phyloP scores from a whole-genome alignment of 1,140 invertebrate genomes.

The Apolygus lucorum region DNA sequence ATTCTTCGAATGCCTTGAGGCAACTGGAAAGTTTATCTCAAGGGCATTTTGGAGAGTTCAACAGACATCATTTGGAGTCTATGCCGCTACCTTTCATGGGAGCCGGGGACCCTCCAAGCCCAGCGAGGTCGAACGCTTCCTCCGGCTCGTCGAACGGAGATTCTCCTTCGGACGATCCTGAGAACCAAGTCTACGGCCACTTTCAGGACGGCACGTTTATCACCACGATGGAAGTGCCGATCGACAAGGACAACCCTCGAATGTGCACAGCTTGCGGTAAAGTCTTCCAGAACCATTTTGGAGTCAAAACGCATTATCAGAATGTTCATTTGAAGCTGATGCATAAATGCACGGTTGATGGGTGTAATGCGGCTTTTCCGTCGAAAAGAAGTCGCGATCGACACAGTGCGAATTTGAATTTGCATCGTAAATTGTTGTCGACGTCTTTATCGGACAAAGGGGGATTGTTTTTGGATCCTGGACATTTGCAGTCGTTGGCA shows the following conservation, averaged over 20 bases:
- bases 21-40: constrained; percentile 72
- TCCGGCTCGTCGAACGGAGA: constrained; percentile 50
- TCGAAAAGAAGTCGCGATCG: constrained; percentile 86
- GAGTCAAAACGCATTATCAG: constrained; percentile 92
- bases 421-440: constrained; percentile 79
- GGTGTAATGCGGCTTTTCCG: constrained; percentile 93
- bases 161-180: constrained; percentile 47
- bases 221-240: constrained; percentile 67
- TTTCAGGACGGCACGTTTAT: constrained; percentile 64
- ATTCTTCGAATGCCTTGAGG: constrained; percentile 53
- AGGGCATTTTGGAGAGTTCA: constrained; percentile 56
- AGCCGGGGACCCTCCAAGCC: constrained; percentile 42
- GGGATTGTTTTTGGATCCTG: constrained; percentile 30
- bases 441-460: constrained; percentile 45
- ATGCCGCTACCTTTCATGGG: constrained; percentile 43
- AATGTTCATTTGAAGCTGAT: constrained; percentile 92
- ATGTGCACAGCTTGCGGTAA: constrained; percentile 87
- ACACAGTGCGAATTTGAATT: constrained; percentile 84
- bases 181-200: constrained; percentile 54
- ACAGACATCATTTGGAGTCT: constrained; percentile 40
- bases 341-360: constrained; percentile 91
- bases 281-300: constrained; percentile 88
- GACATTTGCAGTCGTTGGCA: constrained; percentile 40
- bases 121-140: constrained; percentile 45
- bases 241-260: constrained; percentile 71